These are phyloP conservation scores for Andrena chrysosceles DNA, from an alignment of 2,888 invertebrate species.

Conservation along the genomic window DNA sequence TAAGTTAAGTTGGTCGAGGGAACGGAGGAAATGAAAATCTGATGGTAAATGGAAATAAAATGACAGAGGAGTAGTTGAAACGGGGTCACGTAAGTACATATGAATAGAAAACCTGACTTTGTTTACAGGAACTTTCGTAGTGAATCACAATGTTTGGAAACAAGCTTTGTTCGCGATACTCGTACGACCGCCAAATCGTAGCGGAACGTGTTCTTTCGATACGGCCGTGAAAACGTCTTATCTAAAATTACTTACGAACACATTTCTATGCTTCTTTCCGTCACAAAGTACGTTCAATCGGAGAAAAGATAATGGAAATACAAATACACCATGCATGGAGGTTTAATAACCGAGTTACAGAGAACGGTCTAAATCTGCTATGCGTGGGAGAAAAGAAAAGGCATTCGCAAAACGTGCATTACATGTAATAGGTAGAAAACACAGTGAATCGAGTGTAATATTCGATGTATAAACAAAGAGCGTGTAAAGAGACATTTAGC, in stretches of 20 bases:
- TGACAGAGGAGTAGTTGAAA: background rate
- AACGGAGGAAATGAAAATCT: background rate
- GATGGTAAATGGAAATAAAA: background rate
- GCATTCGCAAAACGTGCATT: slow-evolving; percentile 62
- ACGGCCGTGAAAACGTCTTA: slow-evolving; percentile 41
- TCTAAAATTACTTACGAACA: slow-evolving; percentile 69
- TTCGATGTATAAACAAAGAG: slow-evolving; percentile 46
- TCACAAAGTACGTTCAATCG: slow-evolving; percentile 57
- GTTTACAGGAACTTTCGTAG: background rate
- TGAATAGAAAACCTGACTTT: no score
- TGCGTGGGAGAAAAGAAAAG: slow-evolving; percentile 20
- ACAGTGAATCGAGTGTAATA: slow-evolving; percentile 34
- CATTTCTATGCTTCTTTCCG: slow-evolving; percentile 59
- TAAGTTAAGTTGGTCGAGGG: background rate
- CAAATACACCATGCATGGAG: slow-evolving; percentile 53
- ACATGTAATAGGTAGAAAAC: slow-evolving; percentile 35
- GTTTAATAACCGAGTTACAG: slow-evolving; percentile 1
- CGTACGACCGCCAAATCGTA: background rate
- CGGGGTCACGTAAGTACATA: no score
- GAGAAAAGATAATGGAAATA: slow-evolving; percentile 46
- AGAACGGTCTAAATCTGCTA: slow-evolving; percentile 10
- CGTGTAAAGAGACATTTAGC: slow-evolving; percentile 49
- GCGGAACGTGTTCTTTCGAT: slow-evolving; percentile 16
- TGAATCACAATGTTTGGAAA: background rate
- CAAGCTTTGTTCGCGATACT: slow-evolving; percentile 13